Evolutionary conservation across 2,888 invertebrate genomes (phyloP), one percentile per base, ranked within the genome.

Genomic region (Nyleta sp.): DNA sequence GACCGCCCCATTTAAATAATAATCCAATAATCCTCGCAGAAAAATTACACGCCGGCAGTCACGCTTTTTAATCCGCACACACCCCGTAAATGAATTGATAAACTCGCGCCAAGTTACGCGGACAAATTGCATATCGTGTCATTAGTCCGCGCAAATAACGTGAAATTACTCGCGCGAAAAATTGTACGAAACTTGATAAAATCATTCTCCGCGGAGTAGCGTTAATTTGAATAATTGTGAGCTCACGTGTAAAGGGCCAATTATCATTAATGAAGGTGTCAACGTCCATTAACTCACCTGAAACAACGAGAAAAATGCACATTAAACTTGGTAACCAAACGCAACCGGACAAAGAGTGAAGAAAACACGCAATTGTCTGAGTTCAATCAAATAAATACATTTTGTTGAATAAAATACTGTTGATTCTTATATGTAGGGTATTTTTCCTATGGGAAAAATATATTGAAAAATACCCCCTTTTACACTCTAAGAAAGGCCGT

Each of bases 231-330:
- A 74, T 67, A 53, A 74, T 74, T 44, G 67, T 24, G 33, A 24
- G 38, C 60, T 74, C 46, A 74, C 74, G 67, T 74, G 74, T 46
- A 38, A 28, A 46, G 20, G 35, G 18, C 59, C 53, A 74, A 67
- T 74, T 74, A 67, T 55, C 65, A 44, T 67, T 60, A 67, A 74
- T 33, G 46, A 67, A 59, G 67, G 59, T 74, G 74, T 74, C 74
- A 74, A 74, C 74, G 53, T 31, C 62, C 46, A 62, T 74, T 74
- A 74, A 74, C 74, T 74, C 38, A 74, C 74, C 74, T 68, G 62
- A 53, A 74, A 74, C 74, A 74, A 33, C 67, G 60, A 62, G 22
- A 74, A 60, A 62, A 60, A 42, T 13, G 52, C n/a, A 11, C 18
- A 53, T 67, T 40, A 74, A 42, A 11, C 46, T 52, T 17, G 55